Evolutionary conservation across 2,888 invertebrate species (phyloP), one percentile per base, ranked within the genome.

Genomic region (Nycteola revayana): DNA sequence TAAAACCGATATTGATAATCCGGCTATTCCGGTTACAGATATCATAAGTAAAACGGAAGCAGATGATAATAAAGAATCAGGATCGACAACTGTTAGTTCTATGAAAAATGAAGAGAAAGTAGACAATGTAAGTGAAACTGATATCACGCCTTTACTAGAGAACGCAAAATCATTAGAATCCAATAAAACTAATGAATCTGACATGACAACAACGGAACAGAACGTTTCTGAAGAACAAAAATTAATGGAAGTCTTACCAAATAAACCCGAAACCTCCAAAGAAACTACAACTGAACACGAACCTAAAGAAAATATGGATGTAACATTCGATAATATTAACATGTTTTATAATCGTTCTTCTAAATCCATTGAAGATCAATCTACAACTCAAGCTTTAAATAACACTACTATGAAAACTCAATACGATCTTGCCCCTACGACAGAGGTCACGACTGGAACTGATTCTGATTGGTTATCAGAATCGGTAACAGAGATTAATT

Each of bases 401-500:
- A 49, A 41, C 38, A 41, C 40, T 21, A 53, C 64, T 3, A 7
- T n/a, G 2, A 21, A 21, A 21, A n/a, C 4, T n/a, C 21, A 7
- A 14, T 62, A 60, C 25, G 28, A 47, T 18, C 60, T 53, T 32
- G 56, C 57, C 18, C 29, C 44, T 24, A 30, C 37, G 9, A 57
- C 49, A 26, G 48, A 58, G 11, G 42, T 38, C 9, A 41, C 51
- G 10, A 63, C 47, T 7, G 52, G 45, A 21, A 72, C 73, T 9
- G 77, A 75, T 40, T 74, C 82, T 3, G 86, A 86, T 53, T 87
- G 87, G 87, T 51, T 86, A 23, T 66, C 76, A 10, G 78, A 77
- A 64, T 30, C 75, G 2, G 71, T 77, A n/a, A 73, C 79, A 10
- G 85, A 84, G 68, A 47, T 78, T 3, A 74, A 64, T 28, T 81